Evolutionary conservation across 2,888 invertebrate genomes (phyloP).

Genomic region (Leptopilina myrica): DNA sequence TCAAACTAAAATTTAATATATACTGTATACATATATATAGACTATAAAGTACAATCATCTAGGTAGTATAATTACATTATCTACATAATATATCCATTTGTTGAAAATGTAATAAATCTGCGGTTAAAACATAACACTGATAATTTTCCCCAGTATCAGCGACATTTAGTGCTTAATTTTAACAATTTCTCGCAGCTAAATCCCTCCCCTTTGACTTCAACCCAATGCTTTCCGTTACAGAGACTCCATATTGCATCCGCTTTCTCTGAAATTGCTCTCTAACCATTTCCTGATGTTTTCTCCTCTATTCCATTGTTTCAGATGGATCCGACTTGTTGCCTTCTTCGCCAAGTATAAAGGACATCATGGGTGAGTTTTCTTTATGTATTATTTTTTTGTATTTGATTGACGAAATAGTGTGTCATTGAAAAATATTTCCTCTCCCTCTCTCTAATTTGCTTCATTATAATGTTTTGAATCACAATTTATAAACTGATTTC

Average conservation of each 20-base stretch:
- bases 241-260: slow-evolving; percentile 40
- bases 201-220: slow-evolving; percentile 20
- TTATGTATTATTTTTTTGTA: too few species aligned
- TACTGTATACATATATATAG: too few species aligned
- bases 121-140: slow-evolving; percentile 58
- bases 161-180: slow-evolving; percentile 63
- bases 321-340: slow-evolving; percentile 51
- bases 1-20: too few species aligned
- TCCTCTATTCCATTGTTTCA: slow-evolving; percentile 57
- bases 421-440: too few species aligned
- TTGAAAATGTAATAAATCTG: slow-evolving; percentile 57
- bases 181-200: slow-evolving; percentile 49
- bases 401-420: too few species aligned
- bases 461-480: too few species aligned
- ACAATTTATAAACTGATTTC: too few species aligned
- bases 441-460: too few species aligned
- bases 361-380: slow-evolving; percentile 1
- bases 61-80: too few species aligned
- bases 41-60: too few species aligned
- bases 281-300: slow-evolving; percentile 48
- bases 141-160: slow-evolving; percentile 65
- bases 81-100: neutral
- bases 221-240: slow-evolving; percentile 23
- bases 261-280: slow-evolving; percentile 42
- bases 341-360: neutral